Evolutionary conservation across 2,113 vertebrate species (phyloP), one percentile per base, ranked within the genome.

Genomic region (Corvus hawaiiensis): DNA sequence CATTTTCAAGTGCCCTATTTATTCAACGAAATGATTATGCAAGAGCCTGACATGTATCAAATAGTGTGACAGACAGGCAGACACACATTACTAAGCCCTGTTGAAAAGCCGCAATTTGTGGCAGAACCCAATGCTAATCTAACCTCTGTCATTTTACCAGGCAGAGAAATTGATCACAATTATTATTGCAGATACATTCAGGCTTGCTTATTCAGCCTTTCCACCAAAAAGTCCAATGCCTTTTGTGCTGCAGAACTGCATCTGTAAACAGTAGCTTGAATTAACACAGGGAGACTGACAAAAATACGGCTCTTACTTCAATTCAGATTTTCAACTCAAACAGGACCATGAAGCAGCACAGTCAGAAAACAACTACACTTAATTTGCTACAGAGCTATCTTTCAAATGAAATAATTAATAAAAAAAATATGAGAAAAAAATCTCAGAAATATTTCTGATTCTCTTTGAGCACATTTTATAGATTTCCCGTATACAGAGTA

Each of bases 1-100:
- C 51, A 48, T 83, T 89, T 87, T 91, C 35, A 91, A 93, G 81
- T 73, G 51, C 33, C 54, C 58, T 89, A 55, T 85, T 87, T 95
- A 85, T 73, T 96, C 66, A 87, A 54, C 2, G 24, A 76, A 87
- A 94, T 56, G 58, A 85, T 84, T 89, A 96, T 81, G 78, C 87
- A 91, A 69, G 26, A 77, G 15, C 13, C 52, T 91, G 84, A 64
- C 19, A 1, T 8, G 11, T 30, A 83, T 95, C 87, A 93, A 66
- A 62, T 17, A 51, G 20, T 30, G 27, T 76, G 84, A 94, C 74
- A 82, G 15, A 32, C 43, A 69, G 48, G 48, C 54, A 93, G 11
- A 61, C 46, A 62, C 22, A 27, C 11, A 28, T 76, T 69, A 78
- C 49, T 41, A 78, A 84, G 37, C 11, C 26, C 44, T 61, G 32